Base-by-base conservation (phyloP, 2,797 vertebrate genomes). In the Potorous gilbertii region DNA sequence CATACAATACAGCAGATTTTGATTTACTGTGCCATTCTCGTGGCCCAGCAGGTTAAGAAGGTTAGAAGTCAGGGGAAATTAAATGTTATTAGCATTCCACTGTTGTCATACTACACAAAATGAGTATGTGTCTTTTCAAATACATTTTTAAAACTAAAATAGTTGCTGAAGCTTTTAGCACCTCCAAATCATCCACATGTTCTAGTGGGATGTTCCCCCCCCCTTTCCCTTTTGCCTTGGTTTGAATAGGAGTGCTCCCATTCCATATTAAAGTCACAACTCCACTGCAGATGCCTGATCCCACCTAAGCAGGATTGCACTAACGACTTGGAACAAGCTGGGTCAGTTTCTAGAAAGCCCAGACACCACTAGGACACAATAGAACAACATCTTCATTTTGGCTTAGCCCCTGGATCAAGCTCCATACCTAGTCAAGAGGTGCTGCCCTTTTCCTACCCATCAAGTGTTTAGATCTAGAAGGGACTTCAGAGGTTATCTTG, bases 11-110 rank as follows among this genome's bases (percentile, higher is more conserved):
- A 89, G 97, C 96, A 29, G 97, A 98, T 98, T 98, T 98, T 98
- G 98, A 98, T 98, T 98, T 98, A 98, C 97, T 96, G 93, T 93
- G 52, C 97, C 96, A 62, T 97, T 97, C 96, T 96, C 97, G 96
- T 95, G 97, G 97, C 98, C 97, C 98, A 98, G 98, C 98, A 98
- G 98, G 98, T 98, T 98, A 97, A 97, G 98, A 97, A 98, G 98
- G 98, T 98, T 98, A 98, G 98, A 98, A 98, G 98, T 98, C 98
- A 98, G 98, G 98, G 97, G 98, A 98, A 98, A 98, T 99, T 98
- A 98, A 98, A 98, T 94, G 97, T 98, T 98, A 98, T 98, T 98
- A 98, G 98, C 98, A 98, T 98, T 98, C 98, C 95, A 96, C 97
- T 95, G 96, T 97, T 98, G 98, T 98, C 97, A 97, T 92, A 95